phyloP scores from a whole-genome alignment of 2,797 vertebrate species.

The Erpetoichthys calabaricus region DNA sequence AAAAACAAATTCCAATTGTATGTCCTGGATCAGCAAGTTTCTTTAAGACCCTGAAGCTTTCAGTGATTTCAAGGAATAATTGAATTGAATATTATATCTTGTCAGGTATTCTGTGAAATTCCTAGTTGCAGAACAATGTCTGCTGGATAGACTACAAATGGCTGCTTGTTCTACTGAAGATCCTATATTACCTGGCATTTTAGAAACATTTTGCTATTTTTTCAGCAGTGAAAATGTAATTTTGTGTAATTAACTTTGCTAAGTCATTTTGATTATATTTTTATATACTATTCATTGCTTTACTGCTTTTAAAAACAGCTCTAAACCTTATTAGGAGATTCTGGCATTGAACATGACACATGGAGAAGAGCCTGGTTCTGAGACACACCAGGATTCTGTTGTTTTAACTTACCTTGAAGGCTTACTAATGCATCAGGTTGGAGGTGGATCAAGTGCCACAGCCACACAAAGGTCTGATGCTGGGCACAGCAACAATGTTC shows the following conservation, averaged over 20 bases:
- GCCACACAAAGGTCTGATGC: constrained; percentile 71
- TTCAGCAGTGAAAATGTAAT: no score
- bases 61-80: no score
- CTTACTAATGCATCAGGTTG: constrained; percentile 99
- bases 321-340: constrained; percentile 50
- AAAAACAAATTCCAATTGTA: no score
- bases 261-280: no score
- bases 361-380: constrained; percentile 99
- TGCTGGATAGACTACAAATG: constrained; percentile 27
- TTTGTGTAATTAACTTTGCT: no score
- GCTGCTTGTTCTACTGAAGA: constrained; percentile 28
- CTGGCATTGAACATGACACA: constrained; percentile 99
- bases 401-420: constrained; percentile 99
- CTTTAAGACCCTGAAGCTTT: no score
- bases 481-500: constrained; percentile 67
- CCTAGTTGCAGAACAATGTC: constrained; percentile 33
- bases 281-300: no score
- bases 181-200: constrained; percentile 16
- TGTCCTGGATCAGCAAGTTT: no score
- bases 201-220: no score
- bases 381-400: constrained; percentile 99
- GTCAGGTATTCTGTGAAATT: not conserved
- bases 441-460: constrained; percentile 79
- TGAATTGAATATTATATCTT: no score
- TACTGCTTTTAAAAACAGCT: no score